phyloP scores from a whole-genome alignment of 2,888 invertebrate genomes.

The Drosophila mimica region DNA sequence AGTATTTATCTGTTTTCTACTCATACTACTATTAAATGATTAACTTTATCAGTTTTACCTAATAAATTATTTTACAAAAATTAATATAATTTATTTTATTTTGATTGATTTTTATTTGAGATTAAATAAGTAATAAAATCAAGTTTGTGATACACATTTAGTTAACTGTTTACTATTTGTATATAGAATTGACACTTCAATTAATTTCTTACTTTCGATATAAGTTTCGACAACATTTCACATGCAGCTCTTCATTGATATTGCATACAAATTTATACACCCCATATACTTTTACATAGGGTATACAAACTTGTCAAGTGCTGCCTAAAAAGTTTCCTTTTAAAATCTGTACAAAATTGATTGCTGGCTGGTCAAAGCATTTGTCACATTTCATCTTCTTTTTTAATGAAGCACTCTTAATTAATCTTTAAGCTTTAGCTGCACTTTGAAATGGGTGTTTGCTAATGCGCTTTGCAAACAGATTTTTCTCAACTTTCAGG shows the following conservation, averaged over 20 bases:
- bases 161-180: too few relatives aligned
- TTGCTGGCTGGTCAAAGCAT: slow-evolving; percentile 23
- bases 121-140: too few relatives aligned
- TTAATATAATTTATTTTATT: neutral
- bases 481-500: neutral
- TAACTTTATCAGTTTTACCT: neutral
- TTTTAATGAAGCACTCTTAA: slow-evolving; percentile 38
- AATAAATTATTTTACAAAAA: neutral
- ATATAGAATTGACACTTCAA: too few relatives aligned
- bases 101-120: too few relatives aligned
- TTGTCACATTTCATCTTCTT: slow-evolving; percentile 13
- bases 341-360: slow-evolving; percentile 21
- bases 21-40: too few relatives aligned
- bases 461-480: neutral
- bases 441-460: slow-evolving; percentile 12
- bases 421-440: slow-evolving; percentile 32
- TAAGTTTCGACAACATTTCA: neutral
- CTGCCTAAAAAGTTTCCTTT: slow-evolving; percentile 12
- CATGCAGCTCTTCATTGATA: neutral
- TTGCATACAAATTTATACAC: neutral
- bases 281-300: neutral
- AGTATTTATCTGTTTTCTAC: neutral
- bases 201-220: too few relatives aligned
- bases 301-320: slow-evolving; percentile 1
- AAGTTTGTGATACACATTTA: too few relatives aligned